phyloP scores from a whole-genome alignment of 1,140 invertebrate species.

The Carcinoscorpius rotundicauda region DNA sequence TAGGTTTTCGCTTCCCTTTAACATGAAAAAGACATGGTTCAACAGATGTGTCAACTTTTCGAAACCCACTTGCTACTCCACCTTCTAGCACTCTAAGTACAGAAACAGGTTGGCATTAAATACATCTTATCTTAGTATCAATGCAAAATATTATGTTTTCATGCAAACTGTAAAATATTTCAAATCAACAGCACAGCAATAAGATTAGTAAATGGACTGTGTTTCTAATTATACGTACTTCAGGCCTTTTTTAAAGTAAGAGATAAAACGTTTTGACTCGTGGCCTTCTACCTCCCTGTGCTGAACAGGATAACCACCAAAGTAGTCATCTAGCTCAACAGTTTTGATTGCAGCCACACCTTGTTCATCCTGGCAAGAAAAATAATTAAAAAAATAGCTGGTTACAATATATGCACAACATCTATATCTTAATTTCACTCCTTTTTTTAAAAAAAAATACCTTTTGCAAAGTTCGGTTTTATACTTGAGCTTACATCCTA shows the following conservation, averaged over 20 bases:
- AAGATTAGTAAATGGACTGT: no score
- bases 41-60: conserved; percentile 39
- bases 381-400: no score
- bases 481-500: no score
- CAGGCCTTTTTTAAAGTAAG: conserved; percentile 58
- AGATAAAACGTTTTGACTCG: conserved; percentile 64
- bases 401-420: no score
- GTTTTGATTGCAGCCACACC: conserved; percentile 76
- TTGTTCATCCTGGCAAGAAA: conserved; percentile 54
- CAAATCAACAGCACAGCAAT: no score
- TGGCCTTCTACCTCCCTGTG: conserved; percentile 73
- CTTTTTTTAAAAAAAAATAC: no score
- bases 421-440: no score
- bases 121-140: not conserved
- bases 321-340: conserved; percentile 68
- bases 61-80: conserved; percentile 42
- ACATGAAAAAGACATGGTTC: conserved; percentile 51
- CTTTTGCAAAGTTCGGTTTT: no score
- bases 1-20: conserved; percentile 51
- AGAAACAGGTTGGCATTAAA: not conserved
- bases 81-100: conserved; percentile 40
- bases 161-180: no score
- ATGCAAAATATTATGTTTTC: not conserved
- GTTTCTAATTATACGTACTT: conserved; percentile 24
- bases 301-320: conserved; percentile 72